phyloP scores from a whole-genome alignment of 2,113 vertebrate species.

The Cyprinus carpio region DNA sequence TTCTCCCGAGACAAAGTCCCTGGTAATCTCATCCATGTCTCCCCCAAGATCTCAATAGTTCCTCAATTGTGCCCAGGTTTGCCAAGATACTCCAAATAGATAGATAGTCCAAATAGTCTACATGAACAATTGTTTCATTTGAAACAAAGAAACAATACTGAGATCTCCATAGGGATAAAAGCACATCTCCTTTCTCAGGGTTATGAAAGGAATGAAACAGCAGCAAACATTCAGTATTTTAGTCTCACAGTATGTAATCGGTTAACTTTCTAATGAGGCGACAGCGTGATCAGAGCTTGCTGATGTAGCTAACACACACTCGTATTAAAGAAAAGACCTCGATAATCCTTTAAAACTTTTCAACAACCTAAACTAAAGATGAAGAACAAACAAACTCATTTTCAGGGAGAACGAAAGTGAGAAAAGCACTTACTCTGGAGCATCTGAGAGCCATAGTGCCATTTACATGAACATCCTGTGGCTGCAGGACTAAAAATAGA shows the following conservation, averaged over 20 bases:
- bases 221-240: neutral
- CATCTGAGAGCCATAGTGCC: slow-evolving; percentile 31
- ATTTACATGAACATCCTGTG: slow-evolving; percentile 51
- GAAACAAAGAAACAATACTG: too few relatives aligned
- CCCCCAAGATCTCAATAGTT: neutral
- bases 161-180: neutral
- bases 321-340: neutral
- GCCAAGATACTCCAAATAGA: too few relatives aligned
- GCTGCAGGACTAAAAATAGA: slow-evolving; percentile 69
- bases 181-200: neutral
- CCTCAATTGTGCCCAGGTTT: neutral
- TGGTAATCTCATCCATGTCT: neutral
- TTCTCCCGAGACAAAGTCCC: neutral
- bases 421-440: slow-evolving; percentile 58
- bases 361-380: too few relatives aligned
- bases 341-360: neutral
- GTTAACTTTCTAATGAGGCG: too few relatives aligned
- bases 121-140: neutral
- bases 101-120: neutral
- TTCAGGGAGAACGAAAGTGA: slow-evolving; percentile 11
- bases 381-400: neutral
- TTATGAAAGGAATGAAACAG: neutral
- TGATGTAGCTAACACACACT: neutral
- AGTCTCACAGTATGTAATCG: neutral
- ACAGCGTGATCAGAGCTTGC: too few relatives aligned